Base-by-base conservation (phyloP, 2,888 invertebrate species). In the Taenaris catops region DNA sequence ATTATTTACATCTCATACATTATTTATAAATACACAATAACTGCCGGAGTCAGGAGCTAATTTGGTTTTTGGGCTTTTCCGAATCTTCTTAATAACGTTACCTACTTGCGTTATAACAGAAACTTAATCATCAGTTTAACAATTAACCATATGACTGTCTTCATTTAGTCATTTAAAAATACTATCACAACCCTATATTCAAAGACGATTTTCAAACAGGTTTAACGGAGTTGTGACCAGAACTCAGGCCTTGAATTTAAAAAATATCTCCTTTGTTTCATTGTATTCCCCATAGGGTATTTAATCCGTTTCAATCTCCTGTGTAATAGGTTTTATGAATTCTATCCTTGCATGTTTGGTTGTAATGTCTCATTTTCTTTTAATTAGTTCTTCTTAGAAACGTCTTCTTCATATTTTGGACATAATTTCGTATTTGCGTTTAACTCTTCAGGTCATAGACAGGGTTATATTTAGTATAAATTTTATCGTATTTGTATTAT, bases 401-500 rank as follows among this genome's bases (percentile, higher is more conserved):
- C 74, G 76, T 74, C 80, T 80, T 81, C 75, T 76, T 73, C 70
- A 78, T 81, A 72, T 80, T 79, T 78, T 65, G 63, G 71, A 31
- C 36, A 42, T 47, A 21, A 36, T 45, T 48, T 45, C 8, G 23
- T 62, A 51, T 52, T 71, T 83, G 72, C 25, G 56, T 63, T 75
- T 64, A 80, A 80, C 81, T 83, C 84, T 84, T 84, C 86, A 86
- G 86, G 86, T 86, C 86, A 84, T 84, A 84, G 83, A 84, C 86
- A 86, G 86, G 86, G 86, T 86, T 84, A 83, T 80, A 84, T 84
- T 84, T 83, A 86, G 84, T 84, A 80, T 84, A 84, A 84, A 84
- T 81, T 84, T 83, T 86, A 84, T 80, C 80, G 80, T 81, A 80
- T 86, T 78, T 75, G 79, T 81, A 83, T 84, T 84, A 84, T 81